A percentile compares a stretch with the other conserved stretches of the same genome.
phyloP scores from a whole-genome alignment of 1,140 invertebrate genomes.

The Panulirus ornatus region DNA sequence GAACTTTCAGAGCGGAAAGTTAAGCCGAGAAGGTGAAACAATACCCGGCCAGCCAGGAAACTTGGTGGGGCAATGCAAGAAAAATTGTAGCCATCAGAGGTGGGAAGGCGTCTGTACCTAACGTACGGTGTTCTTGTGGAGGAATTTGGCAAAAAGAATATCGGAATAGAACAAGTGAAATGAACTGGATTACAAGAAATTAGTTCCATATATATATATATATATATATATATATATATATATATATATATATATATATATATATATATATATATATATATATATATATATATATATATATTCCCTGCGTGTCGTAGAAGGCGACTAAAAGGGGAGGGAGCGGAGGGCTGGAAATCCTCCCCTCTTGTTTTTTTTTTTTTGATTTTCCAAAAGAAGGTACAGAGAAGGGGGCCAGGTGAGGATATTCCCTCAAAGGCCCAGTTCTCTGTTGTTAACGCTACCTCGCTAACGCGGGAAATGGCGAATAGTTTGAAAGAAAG shows the following conservation, averaged over 20 bases:
- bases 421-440: too few relatives aligned
- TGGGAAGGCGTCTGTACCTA: neutral
- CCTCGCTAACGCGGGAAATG: too few relatives aligned
- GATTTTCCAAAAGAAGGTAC: too few relatives aligned
- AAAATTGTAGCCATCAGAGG: slow-evolving; percentile 1
- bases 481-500: too few relatives aligned
- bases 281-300: neutral
- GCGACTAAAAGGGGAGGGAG: too few relatives aligned
- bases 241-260: slow-evolving; percentile 10
- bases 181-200: neutral
- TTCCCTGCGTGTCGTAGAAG: too few relatives aligned
- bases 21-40: neutral
- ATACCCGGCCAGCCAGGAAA: neutral
- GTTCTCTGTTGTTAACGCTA: too few relatives aligned
- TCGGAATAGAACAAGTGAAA: neutral
- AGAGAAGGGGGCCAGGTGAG: too few relatives aligned
- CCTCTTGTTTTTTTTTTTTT: too few relatives aligned
- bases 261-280: slow-evolving; percentile 1
- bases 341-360: too few relatives aligned
- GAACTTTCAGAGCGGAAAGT: neutral
- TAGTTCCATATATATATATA: too few relatives aligned
- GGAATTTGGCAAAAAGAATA: neutral
- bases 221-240: neutral
- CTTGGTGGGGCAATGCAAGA: slow-evolving; percentile 18
- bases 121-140: neutral